Conservation (phyloP, 2,797 vertebrate genomes). For the Sebastes kiyomatsui region DNA sequence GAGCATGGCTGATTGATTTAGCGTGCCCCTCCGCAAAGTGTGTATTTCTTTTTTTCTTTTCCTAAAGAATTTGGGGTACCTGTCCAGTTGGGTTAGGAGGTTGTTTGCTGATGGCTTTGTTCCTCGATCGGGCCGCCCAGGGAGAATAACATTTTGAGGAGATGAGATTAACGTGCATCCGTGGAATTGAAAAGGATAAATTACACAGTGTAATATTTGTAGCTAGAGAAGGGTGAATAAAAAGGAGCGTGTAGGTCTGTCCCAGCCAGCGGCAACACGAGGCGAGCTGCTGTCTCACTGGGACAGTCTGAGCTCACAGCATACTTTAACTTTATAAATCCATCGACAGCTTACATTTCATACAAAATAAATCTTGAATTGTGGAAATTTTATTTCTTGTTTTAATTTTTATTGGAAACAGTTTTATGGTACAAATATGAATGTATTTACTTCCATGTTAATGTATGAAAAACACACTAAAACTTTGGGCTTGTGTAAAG, state of each 20-base stretch:
- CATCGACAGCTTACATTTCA: neutral
- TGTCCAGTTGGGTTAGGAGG: slow-evolving; percentile 70
- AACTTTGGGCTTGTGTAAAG: neutral
- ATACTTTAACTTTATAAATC: slow-evolving; percentile 27
- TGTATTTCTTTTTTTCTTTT: slow-evolving; percentile 12
- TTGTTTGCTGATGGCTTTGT: slow-evolving; percentile 73
- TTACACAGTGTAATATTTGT: slow-evolving; percentile 69
- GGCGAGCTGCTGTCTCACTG: slow-evolving; percentile 41
- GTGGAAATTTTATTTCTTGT: neutral
- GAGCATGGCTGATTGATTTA: slow-evolving; percentile 73
- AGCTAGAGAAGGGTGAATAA: slow-evolving; percentile 47
- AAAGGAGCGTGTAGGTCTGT: slow-evolving; percentile 57
- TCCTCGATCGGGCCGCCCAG: slow-evolving; percentile 40
- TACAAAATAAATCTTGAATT: slow-evolving; percentile 6
- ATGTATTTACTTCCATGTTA: slow-evolving; percentile 1
- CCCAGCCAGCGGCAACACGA: slow-evolving; percentile 57
- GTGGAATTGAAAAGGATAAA: slow-evolving; percentile 66
- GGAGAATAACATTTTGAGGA: slow-evolving; percentile 70
- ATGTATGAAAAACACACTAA: neutral
- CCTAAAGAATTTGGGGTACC: slow-evolving; percentile 50
- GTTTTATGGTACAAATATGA: neutral
- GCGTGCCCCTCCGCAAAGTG: slow-evolving; percentile 41
- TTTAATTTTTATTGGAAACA: neutral
- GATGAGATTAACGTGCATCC: slow-evolving; percentile 70
- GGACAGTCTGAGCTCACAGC: slow-evolving; percentile 39